Conservation (phyloP, 2,888 invertebrate species). For the Agonopterix arenella region DNA sequence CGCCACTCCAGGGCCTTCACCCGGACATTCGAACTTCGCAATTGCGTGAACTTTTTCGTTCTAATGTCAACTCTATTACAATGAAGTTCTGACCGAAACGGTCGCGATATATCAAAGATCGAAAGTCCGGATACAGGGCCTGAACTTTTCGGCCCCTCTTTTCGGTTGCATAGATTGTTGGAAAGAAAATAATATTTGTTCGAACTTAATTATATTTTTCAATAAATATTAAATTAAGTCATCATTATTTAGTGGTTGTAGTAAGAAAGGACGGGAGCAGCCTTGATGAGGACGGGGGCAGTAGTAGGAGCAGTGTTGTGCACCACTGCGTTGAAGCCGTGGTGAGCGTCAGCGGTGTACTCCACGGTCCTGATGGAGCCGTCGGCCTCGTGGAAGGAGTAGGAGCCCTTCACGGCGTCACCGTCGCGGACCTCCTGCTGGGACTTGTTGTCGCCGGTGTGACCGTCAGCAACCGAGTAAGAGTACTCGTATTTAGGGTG, state of each 20-base stretch:
- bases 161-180: too few relatives aligned
- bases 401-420: constrained; percentile 65
- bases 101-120: too few relatives aligned
- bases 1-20: too few relatives aligned
- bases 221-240: too few relatives aligned
- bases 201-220: too few relatives aligned
- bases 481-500: constrained; percentile 51
- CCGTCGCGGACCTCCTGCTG: constrained; percentile 68
- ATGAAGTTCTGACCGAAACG: too few relatives aligned
- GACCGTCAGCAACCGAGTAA: constrained; percentile 68
- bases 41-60: too few relatives aligned
- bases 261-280: constrained; percentile 16
- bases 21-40: too few relatives aligned
- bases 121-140: too few relatives aligned
- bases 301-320: constrained; percentile 39
- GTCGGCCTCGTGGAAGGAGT: constrained; percentile 68
- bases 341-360: constrained; percentile 66
- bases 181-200: too few relatives aligned
- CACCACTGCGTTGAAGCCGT: constrained; percentile 53
- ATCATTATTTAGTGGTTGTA: constrained; percentile 14
- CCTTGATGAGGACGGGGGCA: constrained; percentile 22
- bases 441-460: constrained; percentile 69
- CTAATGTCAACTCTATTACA: too few relatives aligned
- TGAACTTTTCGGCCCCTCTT: too few relatives aligned
- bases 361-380: constrained; percentile 68